Evolutionary conservation across 1,140 invertebrate species (phyloP).

Genomic region (Vollenhovia emeryi): DNA sequence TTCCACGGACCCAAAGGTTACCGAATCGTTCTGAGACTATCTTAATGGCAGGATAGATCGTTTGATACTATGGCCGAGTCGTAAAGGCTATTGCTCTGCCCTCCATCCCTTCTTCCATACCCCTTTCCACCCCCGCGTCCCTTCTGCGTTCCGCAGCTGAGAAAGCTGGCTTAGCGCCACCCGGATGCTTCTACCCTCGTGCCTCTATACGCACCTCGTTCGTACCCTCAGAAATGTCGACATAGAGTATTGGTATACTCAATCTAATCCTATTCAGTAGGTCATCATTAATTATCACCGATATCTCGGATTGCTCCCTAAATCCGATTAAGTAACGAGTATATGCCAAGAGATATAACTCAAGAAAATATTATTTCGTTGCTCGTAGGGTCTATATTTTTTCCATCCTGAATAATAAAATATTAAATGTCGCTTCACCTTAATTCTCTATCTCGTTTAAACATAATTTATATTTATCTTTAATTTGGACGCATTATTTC

Average conservation of each 20-base stretch:
- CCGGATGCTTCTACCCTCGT: constrained; percentile 62
- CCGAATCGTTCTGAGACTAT: constrained; percentile 86
- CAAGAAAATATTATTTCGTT: not conserved
- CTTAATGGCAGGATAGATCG: constrained; percentile 86
- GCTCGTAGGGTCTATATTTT: not conserved
- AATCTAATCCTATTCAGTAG: constrained; percentile 53
- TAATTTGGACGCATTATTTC: not conserved
- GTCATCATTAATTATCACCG: constrained; percentile 67
- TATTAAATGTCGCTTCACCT: not conserved
- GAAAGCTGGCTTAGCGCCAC: constrained; percentile 78
- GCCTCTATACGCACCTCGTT: constrained; percentile 77
- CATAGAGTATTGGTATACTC: constrained; percentile 54
- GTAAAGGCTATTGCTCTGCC: constrained; percentile 85
- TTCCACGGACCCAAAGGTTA: constrained; percentile 85
- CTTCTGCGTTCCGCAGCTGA: constrained; percentile 48
- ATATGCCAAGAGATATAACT: not conserved
- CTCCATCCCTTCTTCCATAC: constrained; percentile 75
- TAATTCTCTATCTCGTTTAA: not conserved
- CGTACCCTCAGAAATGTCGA: constrained; percentile 66
- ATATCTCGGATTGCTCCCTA: not conserved
- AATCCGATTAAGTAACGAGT: not conserved
- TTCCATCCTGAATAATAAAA: not conserved
- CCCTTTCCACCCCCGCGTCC: constrained; percentile 58
- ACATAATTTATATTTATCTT: not conserved
- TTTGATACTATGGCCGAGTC: constrained; percentile 86